These are phyloP conservation scores for Sycophila sp. DNA, from an alignment of 1,140 invertebrate species.

Conservation along the genomic window DNA sequence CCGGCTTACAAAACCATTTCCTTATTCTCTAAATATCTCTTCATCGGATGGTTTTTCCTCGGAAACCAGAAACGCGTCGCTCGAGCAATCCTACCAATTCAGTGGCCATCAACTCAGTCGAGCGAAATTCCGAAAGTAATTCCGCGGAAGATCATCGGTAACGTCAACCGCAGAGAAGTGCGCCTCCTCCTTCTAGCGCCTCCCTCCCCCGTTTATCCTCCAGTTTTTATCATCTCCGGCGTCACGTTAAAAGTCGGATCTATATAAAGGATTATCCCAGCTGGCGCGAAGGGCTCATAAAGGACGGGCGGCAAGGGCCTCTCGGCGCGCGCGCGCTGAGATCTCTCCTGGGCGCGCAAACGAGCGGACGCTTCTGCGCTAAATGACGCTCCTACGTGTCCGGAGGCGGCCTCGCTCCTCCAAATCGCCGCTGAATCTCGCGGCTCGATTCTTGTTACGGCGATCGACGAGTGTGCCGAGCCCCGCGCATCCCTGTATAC, in stretches of 20 bases:
- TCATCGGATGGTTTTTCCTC: too few relatives aligned
- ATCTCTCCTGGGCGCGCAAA: slow-evolving; percentile 14
- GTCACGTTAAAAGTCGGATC: slow-evolving; percentile 13
- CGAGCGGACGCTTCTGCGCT: slow-evolving; percentile 25
- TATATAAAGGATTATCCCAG: slow-evolving; percentile 33
- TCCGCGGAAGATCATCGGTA: slow-evolving; percentile 1
- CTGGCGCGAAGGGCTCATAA: slow-evolving; percentile 20
- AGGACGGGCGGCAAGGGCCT: not conserved
- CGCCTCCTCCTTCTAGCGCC: too few relatives aligned
- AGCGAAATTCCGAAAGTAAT: slow-evolving; percentile 1
- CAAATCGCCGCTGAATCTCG: slow-evolving; percentile 32
- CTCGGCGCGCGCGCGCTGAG: too few relatives aligned
- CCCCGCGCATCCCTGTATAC: too few relatives aligned
- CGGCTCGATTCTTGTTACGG: slow-evolving; percentile 11
- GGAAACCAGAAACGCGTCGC: not conserved
- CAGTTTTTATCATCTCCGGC: slow-evolving; percentile 26
- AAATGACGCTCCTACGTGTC: slow-evolving; percentile 37
- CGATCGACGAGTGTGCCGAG: too few relatives aligned
- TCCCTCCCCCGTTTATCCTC: not conserved
- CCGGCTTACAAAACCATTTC: too few relatives aligned
- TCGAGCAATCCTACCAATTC: too few relatives aligned
- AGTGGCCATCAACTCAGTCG: too few relatives aligned
- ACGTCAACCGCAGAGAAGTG: not conserved
- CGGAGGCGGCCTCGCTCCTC: slow-evolving; percentile 28
- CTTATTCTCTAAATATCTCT: not conserved